Evolutionary conservation across 2,113 vertebrate genomes (phyloP).

Genomic region (Cynoglossus semilaevis): DNA sequence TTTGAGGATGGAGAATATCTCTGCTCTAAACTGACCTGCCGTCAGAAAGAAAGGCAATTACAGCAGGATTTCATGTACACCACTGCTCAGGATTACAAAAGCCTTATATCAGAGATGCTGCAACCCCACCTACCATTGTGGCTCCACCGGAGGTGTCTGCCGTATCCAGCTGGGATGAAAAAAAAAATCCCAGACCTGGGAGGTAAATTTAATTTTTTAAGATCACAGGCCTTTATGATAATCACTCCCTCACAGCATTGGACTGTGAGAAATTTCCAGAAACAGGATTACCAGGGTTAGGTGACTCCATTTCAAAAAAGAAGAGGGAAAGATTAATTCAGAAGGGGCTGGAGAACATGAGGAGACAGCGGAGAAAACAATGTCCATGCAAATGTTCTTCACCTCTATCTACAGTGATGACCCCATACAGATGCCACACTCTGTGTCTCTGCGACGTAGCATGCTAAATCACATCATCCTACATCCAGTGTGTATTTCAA

Average conservation of each 20-base stretch:
- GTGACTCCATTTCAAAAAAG: constrained; percentile 52
- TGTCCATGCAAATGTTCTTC: constrained; percentile 34
- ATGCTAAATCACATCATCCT: background rate
- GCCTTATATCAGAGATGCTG: constrained; percentile 59
- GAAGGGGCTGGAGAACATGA: constrained; percentile 29
- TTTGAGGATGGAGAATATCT: constrained; percentile 53
- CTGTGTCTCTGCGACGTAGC: constrained; percentile 7
- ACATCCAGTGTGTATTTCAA: background rate
- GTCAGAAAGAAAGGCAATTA: constrained; percentile 71
- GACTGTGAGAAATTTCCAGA: constrained; percentile 48
- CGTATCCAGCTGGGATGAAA: constrained; percentile 56
- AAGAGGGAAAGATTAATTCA: constrained; percentile 31
- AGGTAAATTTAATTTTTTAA: constrained; percentile 69
- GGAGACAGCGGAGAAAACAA: constrained; percentile 35
- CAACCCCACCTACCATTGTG: constrained; percentile 59
- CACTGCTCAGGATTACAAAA: constrained; percentile 69
- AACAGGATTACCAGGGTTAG: constrained; percentile 61
- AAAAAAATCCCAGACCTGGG: constrained; percentile 46
- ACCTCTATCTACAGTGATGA: constrained; percentile 29
- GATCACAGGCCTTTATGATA: constrained; percentile 65
- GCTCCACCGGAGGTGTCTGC: constrained; percentile 37
- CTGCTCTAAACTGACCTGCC: constrained; percentile 56
- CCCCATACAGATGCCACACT: constrained; percentile 6
- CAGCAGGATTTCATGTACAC: constrained; percentile 71
- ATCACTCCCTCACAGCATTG: constrained; percentile 52